phyloP scores from a whole-genome alignment of 2,113 vertebrate genomes.

The Podarcis raffonei region DNA sequence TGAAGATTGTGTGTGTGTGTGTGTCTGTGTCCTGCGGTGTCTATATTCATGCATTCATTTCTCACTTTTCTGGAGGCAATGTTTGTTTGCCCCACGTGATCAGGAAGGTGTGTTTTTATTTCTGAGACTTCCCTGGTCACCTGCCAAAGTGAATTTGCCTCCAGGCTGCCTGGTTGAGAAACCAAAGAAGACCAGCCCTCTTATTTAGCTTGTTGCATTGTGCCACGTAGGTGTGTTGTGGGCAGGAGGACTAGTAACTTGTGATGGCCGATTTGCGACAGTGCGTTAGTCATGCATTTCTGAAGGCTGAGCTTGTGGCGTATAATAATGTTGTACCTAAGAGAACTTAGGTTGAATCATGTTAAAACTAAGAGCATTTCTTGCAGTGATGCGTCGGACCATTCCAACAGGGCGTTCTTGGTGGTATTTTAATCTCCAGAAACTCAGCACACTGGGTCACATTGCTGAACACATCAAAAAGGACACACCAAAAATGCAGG shows the following conservation, averaged over 20 bases:
- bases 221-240: neutral
- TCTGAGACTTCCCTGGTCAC: neutral
- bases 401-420: neutral
- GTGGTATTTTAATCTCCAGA: neutral
- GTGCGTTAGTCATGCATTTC: neutral
- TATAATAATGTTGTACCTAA: neutral
- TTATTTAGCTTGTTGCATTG: neutral
- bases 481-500: neutral
- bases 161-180: neutral
- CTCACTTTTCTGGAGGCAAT: neutral
- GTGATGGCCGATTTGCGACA: neutral
- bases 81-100: no score
- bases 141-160: neutral
- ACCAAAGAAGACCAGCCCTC: neutral
- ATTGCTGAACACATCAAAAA: neutral
- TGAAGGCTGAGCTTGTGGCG: no score
- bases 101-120: neutral
- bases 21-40: neutral
- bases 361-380: no score
- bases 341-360: no score
- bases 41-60: neutral
- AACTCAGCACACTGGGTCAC: neutral
- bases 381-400: neutral
- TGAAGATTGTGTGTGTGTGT: no score
- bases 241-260: neutral